Evolutionary conservation across 2,888 invertebrate species (phyloP).

Genomic region (Phyto melanocephala): DNA sequence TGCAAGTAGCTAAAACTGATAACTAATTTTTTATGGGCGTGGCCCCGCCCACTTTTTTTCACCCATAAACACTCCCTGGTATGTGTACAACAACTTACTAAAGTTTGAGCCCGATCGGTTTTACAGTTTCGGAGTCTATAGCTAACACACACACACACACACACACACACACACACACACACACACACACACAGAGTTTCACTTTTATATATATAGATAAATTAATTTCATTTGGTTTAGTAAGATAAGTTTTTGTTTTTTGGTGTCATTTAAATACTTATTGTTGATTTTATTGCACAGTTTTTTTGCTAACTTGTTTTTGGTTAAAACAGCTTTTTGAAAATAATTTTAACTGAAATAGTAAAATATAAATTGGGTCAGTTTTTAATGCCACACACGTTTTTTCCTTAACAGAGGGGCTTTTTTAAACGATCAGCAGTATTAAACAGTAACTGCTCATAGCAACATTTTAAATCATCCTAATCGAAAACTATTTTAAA

Average conservation of each 20-base stretch:
- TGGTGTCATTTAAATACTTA: not conserved
- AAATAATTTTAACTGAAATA: not conserved
- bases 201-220: no score
- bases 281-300: not conserved
- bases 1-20: no score
- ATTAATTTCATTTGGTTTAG: no score
- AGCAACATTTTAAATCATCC: conserved; percentile 14
- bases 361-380: conserved; percentile 41
- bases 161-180: no score
- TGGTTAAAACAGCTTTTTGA: conserved; percentile 9
- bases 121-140: no score
- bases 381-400: conserved; percentile 52
- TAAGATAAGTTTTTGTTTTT: not conserved
- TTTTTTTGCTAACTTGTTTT: conserved; percentile 34
- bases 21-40: no score
- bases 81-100: no score
- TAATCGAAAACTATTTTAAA: not conserved
- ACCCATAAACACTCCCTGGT: no score
- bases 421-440: not conserved
- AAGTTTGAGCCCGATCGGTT: no score
- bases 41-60: no score
- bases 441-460: conserved; percentile 4
- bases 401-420: conserved; percentile 22
- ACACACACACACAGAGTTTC: no score
- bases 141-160: no score